Conservation (phyloP, 2,113 vertebrate genomes). For the Manacus vitellinus region DNA sequence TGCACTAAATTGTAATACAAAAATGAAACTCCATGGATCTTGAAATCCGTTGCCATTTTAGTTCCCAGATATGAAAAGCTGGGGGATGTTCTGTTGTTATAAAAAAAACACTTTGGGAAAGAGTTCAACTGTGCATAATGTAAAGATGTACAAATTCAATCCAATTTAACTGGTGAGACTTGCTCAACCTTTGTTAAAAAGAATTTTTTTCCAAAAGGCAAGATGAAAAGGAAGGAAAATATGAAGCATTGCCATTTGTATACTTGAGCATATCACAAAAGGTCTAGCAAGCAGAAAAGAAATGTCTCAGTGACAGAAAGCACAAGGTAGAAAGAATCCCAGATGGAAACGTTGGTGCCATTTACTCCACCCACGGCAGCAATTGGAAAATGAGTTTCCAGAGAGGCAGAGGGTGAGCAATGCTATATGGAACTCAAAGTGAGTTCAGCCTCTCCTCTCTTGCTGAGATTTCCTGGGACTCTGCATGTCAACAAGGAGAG, state of each 20-base stretch:
- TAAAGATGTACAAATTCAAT: background rate
- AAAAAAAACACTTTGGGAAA: background rate
- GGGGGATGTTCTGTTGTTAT: background rate
- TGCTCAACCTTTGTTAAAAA: background rate
- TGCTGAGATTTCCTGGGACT: conserved; percentile 10
- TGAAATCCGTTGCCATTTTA: background rate
- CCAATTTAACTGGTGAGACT: background rate
- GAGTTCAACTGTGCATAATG: background rate
- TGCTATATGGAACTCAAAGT: background rate
- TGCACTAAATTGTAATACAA: background rate
- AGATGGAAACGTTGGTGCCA: conserved; percentile 13
- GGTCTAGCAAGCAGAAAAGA: conserved; percentile 5
- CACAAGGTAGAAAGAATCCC: conserved; percentile 27
- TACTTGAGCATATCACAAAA: background rate
- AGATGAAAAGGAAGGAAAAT: background rate
- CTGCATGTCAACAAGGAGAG: background rate
- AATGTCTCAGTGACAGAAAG: conserved; percentile 24
- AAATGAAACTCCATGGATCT: background rate
- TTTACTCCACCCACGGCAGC: conserved; percentile 14
- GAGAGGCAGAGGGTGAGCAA: conserved; percentile 16
- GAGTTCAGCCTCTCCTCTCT: conserved; percentile 2
- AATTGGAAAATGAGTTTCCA: conserved; percentile 20
- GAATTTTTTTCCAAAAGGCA: background rate
- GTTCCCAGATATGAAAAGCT: background rate
- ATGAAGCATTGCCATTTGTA: conserved; percentile 1